Evolutionary conservation across 53 echinoderm and acorn worm genomes (phyloP).

Genomic region (Apostichopus leukothele): DNA sequence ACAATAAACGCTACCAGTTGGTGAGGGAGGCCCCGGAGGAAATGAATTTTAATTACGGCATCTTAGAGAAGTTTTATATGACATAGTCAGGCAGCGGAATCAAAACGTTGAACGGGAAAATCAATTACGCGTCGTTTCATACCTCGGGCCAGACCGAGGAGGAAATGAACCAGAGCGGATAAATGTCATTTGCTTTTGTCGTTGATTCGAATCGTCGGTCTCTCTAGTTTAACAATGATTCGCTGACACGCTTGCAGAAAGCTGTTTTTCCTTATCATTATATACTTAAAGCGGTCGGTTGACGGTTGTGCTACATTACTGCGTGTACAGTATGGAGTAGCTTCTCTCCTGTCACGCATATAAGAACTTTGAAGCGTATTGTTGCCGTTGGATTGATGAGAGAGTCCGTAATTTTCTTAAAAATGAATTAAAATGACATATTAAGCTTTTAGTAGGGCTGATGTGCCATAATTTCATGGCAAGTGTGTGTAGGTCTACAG

Average conservation of each 20-base stretch:
- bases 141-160: not conserved
- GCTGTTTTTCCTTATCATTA: not conserved
- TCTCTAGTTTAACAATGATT: not conserved
- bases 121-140: slow-evolving; percentile 10
- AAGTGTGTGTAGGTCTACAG: too few species aligned
- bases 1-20: not conserved
- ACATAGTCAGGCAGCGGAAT: not conserved
- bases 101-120: not conserved
- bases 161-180: slow-evolving; percentile 34
- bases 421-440: too few species aligned
- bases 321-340: too few species aligned
- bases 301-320: not conserved
- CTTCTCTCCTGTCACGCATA: too few species aligned
- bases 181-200: slow-evolving; percentile 27
- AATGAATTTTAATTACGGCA: slow-evolving; percentile 13
- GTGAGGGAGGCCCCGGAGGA: not conserved
- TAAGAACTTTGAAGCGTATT: too few species aligned
- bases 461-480: too few species aligned
- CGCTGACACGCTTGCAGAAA: not conserved
- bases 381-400: too few species aligned
- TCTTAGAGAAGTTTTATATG: not conserved
- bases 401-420: too few species aligned
- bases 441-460: too few species aligned
- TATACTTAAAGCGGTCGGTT: not conserved
- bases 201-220: not conserved